These are phyloP conservation scores for Lochmaea capreae DNA, from an alignment of 2,888 invertebrate genomes.

Conservation along the genomic window DNA sequence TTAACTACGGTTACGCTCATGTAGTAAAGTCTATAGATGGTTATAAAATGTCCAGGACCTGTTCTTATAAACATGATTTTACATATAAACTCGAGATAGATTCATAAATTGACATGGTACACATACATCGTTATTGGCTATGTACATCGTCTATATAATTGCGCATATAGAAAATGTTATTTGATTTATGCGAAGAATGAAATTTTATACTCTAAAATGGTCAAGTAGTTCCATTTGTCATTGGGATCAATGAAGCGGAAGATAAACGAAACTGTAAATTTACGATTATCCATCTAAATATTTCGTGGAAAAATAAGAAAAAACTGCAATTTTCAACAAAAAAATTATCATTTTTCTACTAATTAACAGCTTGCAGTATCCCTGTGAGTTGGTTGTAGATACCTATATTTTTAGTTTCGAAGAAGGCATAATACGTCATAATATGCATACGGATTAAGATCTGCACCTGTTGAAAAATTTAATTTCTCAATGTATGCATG, in stretches of 20 bases:
- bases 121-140: conserved; percentile 41
- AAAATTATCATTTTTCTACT: too few relatives aligned
- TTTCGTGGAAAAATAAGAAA: too few relatives aligned
- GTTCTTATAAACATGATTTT: conserved; percentile 41
- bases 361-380: too few relatives aligned
- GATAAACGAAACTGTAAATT: background rate
- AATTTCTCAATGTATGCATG: too few relatives aligned
- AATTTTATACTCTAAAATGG: background rate
- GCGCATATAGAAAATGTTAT: conserved; percentile 8
- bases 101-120: conserved; percentile 44
- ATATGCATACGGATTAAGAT: too few relatives aligned
- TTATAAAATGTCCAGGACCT: conserved; percentile 41
- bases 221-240: background rate
- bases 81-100: conserved; percentile 43
- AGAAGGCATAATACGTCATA: too few relatives aligned
- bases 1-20: conserved; percentile 5
- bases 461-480: too few relatives aligned
- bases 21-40: conserved; percentile 35
- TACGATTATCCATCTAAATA: background rate
- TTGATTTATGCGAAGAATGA: background rate
- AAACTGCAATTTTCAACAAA: too few relatives aligned
- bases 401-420: too few relatives aligned
- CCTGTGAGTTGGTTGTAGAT: too few relatives aligned
- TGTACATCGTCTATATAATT: conserved; percentile 16
- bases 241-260: background rate